Percentiles rank a stretch among this genome's conserved stretches.
phyloP scores from a whole-genome alignment of 2,888 invertebrate species.

The Mycalesis mineus region DNA sequence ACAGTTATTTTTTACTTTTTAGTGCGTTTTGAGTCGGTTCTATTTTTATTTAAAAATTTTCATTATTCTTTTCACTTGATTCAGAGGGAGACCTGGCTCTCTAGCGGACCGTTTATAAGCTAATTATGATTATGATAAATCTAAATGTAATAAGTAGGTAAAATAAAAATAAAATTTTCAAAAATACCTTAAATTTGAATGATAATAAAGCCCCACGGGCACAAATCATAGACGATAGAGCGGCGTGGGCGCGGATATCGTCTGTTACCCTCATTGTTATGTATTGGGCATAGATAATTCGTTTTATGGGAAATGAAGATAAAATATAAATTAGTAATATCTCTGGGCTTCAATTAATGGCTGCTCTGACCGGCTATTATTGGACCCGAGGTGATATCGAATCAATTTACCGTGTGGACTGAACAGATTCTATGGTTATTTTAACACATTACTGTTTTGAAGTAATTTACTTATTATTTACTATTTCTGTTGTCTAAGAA shows the following conservation, averaged over 20 bases:
- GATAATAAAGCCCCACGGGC: conserved; percentile 15
- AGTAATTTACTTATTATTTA: no score
- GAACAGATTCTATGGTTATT: neutral
- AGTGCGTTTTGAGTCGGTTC: no score
- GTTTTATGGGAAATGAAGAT: conserved; percentile 36
- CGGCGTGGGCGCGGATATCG: conserved; percentile 36
- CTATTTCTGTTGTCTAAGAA: no score
- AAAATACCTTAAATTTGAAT: conserved; percentile 12
- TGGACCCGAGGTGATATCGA: conserved; percentile 4
- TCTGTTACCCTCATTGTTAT: conserved; percentile 32
- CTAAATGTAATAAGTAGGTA: neutral
- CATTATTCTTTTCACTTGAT: no score
- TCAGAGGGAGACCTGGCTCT: no score
- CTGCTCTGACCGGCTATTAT: conserved; percentile 4
- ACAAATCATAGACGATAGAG: conserved; percentile 26
- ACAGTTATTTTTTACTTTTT: no score
- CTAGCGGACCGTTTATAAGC: no score
- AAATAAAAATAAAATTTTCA: neutral
- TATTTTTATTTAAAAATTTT: no score
- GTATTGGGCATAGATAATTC: conserved; percentile 36
- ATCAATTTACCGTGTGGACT: conserved; percentile 11
- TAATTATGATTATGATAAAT: no score
- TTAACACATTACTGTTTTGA: no score
- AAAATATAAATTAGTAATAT: conserved; percentile 24
- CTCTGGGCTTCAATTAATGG: conserved; percentile 21